These are phyloP conservation scores for Ceratotherium simum DNA, from an alignment of 2,113 vertebrate genomes.

Conservation along the genomic window DNA sequence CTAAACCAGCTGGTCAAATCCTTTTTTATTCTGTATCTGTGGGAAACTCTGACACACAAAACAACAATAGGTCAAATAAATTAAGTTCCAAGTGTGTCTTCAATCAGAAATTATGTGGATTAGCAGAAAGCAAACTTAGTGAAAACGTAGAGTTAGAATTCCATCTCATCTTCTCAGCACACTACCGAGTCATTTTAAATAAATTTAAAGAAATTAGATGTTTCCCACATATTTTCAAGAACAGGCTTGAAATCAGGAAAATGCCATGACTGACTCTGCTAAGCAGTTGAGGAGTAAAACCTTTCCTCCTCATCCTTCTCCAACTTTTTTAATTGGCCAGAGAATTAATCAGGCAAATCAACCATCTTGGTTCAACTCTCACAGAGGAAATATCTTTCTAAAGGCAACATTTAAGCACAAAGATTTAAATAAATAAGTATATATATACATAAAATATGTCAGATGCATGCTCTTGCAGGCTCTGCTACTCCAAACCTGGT, in stretches of 20 bases:
- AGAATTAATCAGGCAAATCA: background rate
- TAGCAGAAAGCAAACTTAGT: background rate
- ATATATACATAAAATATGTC: background rate
- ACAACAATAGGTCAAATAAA: background rate
- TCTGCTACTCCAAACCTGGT: background rate
- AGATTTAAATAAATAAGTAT: background rate
- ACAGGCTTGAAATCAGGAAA: background rate
- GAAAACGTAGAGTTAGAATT: background rate
- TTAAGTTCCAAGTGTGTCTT: background rate
- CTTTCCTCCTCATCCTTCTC: background rate
- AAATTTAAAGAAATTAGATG: background rate
- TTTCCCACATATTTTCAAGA: background rate
- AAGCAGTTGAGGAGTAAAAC: background rate
- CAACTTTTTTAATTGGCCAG: background rate
- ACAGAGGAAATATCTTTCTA: background rate
- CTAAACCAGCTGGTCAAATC: background rate
- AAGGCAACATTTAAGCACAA: background rate
- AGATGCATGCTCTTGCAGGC: background rate
- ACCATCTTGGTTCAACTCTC: background rate
- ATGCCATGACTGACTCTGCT: background rate
- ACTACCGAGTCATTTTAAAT: background rate
- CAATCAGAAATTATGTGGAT: background rate
- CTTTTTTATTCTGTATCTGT: background rate
- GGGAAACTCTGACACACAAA: background rate
- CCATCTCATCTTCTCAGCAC: background rate